Base-by-base conservation (phyloP, 2,888 invertebrate species). In the Drosophila eohydei region DNA sequence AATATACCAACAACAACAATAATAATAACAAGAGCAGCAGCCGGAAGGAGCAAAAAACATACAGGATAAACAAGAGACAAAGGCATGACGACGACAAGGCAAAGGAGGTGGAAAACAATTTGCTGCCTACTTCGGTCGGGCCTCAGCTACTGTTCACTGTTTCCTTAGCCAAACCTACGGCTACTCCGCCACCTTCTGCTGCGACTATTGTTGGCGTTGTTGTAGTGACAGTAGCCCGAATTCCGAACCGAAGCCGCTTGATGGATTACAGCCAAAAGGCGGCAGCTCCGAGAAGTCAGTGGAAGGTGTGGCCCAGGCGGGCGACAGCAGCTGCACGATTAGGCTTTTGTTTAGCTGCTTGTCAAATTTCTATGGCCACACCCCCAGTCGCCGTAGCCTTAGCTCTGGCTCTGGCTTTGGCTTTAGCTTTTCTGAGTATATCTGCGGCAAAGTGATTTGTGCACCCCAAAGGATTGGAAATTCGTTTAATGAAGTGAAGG, bases 401-500 rank as follows among this genome's bases (percentile, higher is more conserved):
- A 60, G 68, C 71, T 74, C 77, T 78, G 58, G 14, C 56, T 34
- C 8, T 3, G 34, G 26, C 26, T 34, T 14, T 5, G 30, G 66
- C 73, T 54, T 52, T 12, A 2, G 41, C 51, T 56, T 50, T 57
- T 80, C 81, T 76, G 34, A 54, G 77, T 76, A 76, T 79, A 76
- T 79, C 83, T 83, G 80, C 63, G 80, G 71, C 74, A 77, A 80
- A 80, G 81, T 88, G 88, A 86, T 85, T 86, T 86, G 86, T 78
- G 74, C 78, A 63, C 67, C 74, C 74, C 63, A 69, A 78, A 81
- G 83, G 71, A 81, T 82, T 80, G 72, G 70, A 67, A 88, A 83
- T 83, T 78, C 86, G 82, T 86, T 88, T 88, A 87, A 86, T 87
- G 88, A 87, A 87, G 86, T 88, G 85, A 76, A 82, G 82, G 86